Conservation (phyloP, 2,113 vertebrate genomes). For the Taurulus bubalis region DNA sequence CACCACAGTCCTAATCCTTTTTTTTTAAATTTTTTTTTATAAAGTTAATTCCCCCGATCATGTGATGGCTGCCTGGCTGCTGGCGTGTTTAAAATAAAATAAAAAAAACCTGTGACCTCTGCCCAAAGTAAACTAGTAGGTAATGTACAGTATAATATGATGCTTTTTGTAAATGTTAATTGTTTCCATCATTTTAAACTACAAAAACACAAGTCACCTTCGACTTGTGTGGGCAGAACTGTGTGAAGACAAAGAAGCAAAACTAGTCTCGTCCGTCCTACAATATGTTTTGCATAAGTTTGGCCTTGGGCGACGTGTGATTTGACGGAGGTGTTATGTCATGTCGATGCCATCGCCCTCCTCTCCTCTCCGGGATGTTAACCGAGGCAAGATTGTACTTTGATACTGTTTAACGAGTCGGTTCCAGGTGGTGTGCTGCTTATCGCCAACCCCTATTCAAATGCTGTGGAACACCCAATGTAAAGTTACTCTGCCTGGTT, state of each 20-base stretch:
- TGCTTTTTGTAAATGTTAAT: background rate
- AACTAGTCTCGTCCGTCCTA: background rate
- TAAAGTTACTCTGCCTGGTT: constrained; percentile 35
- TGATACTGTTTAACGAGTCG: constrained; percentile 50
- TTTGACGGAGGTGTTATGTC: constrained; percentile 41
- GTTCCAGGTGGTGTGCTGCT: constrained; percentile 40
- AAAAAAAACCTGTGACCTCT: background rate
- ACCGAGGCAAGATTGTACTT: constrained; percentile 23
- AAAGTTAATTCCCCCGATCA: background rate
- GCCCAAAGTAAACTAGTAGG: background rate
- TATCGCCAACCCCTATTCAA: constrained; percentile 46
- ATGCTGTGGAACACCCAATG: constrained; percentile 18
- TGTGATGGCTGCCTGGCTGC: background rate
- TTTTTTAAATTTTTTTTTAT: background rate
- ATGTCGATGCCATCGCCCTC: constrained; percentile 34
- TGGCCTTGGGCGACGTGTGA: constrained; percentile 22
- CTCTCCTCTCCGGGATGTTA: constrained; percentile 48
- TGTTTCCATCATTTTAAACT: constrained; percentile 2
- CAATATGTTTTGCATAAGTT: constrained; percentile 27
- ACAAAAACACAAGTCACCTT: background rate
- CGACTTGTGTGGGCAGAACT: background rate
- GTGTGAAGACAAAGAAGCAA: constrained; percentile 1
- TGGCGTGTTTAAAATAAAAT: background rate
- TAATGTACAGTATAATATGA: background rate
- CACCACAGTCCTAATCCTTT: background rate